Conservation (phyloP, 2,113 vertebrate species). For the Albula goreensis region DNA sequence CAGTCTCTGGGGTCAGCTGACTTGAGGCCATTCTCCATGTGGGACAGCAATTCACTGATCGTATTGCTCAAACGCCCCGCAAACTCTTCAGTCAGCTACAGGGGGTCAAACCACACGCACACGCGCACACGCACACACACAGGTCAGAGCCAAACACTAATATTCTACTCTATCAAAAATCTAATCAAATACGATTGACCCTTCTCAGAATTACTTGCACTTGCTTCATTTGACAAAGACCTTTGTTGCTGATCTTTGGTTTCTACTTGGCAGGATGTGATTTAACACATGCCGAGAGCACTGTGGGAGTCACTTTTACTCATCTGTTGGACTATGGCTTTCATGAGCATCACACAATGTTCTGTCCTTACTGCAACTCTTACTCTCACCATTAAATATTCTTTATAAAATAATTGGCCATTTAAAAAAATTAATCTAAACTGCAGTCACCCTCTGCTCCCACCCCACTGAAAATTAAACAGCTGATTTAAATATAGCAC, state of each 20-base stretch:
- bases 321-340: background rate
- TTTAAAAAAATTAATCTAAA: background rate
- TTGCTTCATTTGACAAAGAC: background rate
- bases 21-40: conserved; percentile 86
- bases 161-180: too few species aligned
- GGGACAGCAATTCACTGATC: conserved; percentile 82
- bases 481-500: background rate
- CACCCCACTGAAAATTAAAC: background rate
- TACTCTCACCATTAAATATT: background rate
- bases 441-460: background rate
- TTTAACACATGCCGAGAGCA: background rate
- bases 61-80: conserved; percentile 78
- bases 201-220: background rate
- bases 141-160: too few species aligned
- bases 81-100: conserved; percentile 84
- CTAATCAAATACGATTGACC: too few species aligned
- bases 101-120: background rate
- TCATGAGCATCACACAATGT: background rate
- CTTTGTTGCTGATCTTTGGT: background rate
- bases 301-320: background rate
- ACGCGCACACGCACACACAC: background rate
- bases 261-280: background rate
- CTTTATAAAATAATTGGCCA: background rate
- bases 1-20: conserved; percentile 84
- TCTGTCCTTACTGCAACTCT: background rate